These are phyloP conservation scores for Lacerta viridis DNA, from an alignment of 2,797 vertebrate species.

Conservation along the genomic window DNA sequence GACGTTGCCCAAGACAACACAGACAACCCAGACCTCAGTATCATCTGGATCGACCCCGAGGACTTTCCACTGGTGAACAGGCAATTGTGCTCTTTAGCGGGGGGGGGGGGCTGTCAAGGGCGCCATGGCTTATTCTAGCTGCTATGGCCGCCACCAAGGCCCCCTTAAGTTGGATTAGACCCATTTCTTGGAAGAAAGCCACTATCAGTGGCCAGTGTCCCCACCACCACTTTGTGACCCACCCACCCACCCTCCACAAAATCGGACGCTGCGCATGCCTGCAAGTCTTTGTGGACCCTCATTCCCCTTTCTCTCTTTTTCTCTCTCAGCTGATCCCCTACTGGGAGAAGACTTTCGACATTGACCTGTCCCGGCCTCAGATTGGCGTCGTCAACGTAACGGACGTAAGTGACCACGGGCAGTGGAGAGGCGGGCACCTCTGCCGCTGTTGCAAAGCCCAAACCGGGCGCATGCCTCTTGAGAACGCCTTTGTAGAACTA, in stretches of 20 bases:
- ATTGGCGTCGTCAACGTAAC: conserved; percentile 94
- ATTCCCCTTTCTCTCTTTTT: neutral
- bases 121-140: no score
- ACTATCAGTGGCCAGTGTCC: no score
- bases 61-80: conserved; percentile 90
- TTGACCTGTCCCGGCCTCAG: conserved; percentile 90
- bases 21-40: conserved; percentile 91
- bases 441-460: neutral
- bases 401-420: conserved; percentile 85
- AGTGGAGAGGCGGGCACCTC: fast-evolving
- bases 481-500: neutral
- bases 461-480: no score
- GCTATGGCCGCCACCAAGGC: no score
- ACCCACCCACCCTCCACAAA: no score
- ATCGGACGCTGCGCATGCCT: fast-evolving
- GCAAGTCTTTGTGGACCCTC: no score
- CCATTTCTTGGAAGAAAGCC: no score
- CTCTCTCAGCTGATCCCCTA: conserved; percentile 89
- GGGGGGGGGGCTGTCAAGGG: no score
- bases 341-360: conserved; percentile 93
- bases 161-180: no score
- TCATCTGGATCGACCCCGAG: conserved; percentile 95
- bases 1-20: conserved; percentile 92
- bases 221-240: no score
- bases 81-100: neutral